Evolutionary conservation across 92 coral and sea anemone species (phyloP).

Genomic region (Porites rus): DNA sequence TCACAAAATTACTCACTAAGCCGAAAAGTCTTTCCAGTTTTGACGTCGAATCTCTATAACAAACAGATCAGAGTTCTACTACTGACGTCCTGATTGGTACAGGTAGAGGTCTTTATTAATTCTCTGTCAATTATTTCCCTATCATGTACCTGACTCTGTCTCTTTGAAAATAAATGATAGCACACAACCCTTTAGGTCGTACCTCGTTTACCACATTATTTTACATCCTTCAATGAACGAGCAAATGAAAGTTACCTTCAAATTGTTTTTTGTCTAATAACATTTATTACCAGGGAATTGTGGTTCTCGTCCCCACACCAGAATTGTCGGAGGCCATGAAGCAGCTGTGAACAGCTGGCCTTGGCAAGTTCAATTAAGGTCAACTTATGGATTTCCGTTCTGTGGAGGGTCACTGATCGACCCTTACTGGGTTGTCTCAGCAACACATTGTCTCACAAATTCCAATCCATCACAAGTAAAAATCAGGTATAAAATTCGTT

Average conservation of each 20-base stretch:
- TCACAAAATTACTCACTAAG: too few relatives aligned
- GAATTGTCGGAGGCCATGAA: constrained; percentile 65
- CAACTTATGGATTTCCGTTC: constrained; percentile 43
- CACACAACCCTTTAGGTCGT: too few relatives aligned
- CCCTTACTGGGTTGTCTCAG: constrained; percentile 58
- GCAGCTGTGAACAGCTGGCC: constrained; percentile 58
- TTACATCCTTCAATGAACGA: not conserved
- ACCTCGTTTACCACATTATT: too few relatives aligned
- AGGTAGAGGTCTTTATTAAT: too few relatives aligned
- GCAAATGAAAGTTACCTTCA: too few relatives aligned
- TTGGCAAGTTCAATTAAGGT: constrained; percentile 49
- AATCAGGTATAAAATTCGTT: constrained; percentile 11
- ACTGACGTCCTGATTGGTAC: too few relatives aligned
- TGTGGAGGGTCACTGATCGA: constrained; percentile 61
- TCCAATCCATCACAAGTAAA: not conserved
- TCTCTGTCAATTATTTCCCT: too few relatives aligned
- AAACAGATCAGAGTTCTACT: too few relatives aligned
- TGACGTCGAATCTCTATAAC: too few relatives aligned
- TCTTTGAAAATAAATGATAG: too few relatives aligned
- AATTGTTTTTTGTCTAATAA: not conserved
- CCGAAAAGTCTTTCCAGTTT: too few relatives aligned
- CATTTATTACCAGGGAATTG: not conserved
- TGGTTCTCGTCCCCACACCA: constrained; percentile 45
- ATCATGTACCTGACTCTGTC: too few relatives aligned
- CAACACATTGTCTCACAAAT: constrained; percentile 28